These are phyloP conservation scores for Galeopsomyia nigrocyanea DNA, from an alignment of 2,888 invertebrate genomes.

Conservation along the genomic window DNA sequence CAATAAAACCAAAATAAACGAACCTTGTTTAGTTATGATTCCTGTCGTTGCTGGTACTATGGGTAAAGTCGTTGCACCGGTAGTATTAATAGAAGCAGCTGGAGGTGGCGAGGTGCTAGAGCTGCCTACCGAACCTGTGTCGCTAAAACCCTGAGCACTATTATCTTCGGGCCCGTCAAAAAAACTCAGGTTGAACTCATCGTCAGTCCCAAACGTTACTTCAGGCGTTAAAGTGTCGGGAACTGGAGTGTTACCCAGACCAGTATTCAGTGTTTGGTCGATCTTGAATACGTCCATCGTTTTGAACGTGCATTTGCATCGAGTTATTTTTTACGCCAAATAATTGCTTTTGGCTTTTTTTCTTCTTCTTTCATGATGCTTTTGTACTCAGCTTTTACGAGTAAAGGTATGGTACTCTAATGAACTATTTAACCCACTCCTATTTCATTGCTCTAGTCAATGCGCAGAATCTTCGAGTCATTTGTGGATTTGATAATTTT, in stretches of 20 bases:
- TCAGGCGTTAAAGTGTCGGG: constrained; percentile 75
- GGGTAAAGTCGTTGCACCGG: constrained; percentile 60
- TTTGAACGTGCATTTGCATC: constrained; percentile 32
- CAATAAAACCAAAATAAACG: constrained; percentile 55
- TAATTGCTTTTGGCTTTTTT: constrained; percentile 25
- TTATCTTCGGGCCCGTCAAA: constrained; percentile 81
- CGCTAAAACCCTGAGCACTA: constrained; percentile 77
- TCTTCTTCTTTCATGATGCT: background rate
- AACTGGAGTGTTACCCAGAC: constrained; percentile 74
- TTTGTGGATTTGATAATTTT: too few relatives aligned
- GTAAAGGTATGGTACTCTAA: background rate
- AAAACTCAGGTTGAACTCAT: constrained; percentile 85
- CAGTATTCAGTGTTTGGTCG: constrained; percentile 77
- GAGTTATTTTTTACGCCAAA: background rate
- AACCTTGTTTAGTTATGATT: constrained; percentile 68
- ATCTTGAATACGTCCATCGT: constrained; percentile 82
- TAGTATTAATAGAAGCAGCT: constrained; percentile 22
- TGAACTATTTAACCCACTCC: too few relatives aligned
- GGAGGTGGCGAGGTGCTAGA: constrained; percentile 66
- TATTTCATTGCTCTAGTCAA: too few relatives aligned
- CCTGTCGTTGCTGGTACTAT: constrained; percentile 63
- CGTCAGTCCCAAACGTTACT: constrained; percentile 81
- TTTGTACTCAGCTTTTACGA: background rate
- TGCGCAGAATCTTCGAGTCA: too few relatives aligned
- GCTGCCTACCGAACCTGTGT: constrained; percentile 76